phyloP scores from a whole-genome alignment of 2,113 vertebrate species.

The Ceyx margarethae region DNA sequence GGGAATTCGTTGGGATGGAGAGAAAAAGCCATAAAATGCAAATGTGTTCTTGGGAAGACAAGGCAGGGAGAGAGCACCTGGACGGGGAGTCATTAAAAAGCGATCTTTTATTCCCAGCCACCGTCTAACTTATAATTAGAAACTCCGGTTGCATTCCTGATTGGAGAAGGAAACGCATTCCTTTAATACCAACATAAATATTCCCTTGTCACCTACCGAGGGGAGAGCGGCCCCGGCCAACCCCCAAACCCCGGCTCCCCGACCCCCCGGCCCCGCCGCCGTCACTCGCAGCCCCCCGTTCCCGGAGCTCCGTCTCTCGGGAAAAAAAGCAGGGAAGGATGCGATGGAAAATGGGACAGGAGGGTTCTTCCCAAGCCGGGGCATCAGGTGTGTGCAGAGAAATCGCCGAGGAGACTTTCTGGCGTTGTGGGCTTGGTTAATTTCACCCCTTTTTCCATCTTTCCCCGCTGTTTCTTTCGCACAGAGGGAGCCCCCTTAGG shows the following conservation, averaged over 20 bases:
- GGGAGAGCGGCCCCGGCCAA: not conserved
- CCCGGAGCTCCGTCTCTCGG: no score
- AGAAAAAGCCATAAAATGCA: constrained; percentile 66
- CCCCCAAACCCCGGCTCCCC: not conserved
- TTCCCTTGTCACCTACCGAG: constrained; percentile 36
- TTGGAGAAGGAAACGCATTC: constrained; percentile 62
- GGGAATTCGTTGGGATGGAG: constrained; percentile 50
- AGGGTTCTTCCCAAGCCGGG: not conserved
- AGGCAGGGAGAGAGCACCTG: constrained; percentile 62
- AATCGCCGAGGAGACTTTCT: accelerated
- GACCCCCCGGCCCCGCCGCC: not conserved
- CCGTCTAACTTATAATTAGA: constrained; percentile 67
- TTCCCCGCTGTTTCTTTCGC: not conserved
- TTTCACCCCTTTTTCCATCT: not conserved
- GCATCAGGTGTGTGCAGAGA: not conserved
- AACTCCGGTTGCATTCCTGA: constrained; percentile 53
- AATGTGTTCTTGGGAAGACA: constrained; percentile 60
- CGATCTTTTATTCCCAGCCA: constrained; percentile 63
- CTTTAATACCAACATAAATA: constrained; percentile 48
- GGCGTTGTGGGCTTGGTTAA: not conserved
- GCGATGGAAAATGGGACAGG: not conserved
- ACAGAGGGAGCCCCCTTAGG: not conserved
- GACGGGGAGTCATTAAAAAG: constrained; percentile 60
- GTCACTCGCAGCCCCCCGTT: not conserved
- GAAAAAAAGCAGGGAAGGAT: not conserved